Evolutionary conservation across 2,888 invertebrate species (phyloP).

Genomic region (Limnephilus rhombicus): DNA sequence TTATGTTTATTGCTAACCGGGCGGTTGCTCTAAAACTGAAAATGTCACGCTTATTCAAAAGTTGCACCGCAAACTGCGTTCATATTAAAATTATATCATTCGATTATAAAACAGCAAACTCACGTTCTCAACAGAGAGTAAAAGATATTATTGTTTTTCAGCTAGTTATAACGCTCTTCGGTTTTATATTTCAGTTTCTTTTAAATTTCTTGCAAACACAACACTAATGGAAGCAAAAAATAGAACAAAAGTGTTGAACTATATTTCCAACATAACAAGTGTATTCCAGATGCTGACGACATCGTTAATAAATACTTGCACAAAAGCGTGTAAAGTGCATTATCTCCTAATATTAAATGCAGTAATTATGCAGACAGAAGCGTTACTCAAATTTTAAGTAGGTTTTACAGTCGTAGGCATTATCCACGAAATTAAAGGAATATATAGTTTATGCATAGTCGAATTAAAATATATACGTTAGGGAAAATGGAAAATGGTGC

Average conservation of each 20-base stretch:
- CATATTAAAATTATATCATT: background rate
- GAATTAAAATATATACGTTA: background rate
- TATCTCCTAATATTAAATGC: background rate
- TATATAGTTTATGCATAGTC: background rate
- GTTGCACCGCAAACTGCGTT: background rate
- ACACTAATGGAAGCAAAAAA: background rate
- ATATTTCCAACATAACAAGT: background rate
- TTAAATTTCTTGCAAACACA: background rate
- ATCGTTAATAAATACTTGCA: background rate
- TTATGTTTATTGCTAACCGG: no score
- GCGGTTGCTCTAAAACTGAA: no score
- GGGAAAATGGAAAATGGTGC: background rate
- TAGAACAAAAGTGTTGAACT: background rate
- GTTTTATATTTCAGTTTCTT: background rate
- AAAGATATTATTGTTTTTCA: background rate
- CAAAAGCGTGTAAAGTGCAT: background rate
- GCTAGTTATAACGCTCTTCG: background rate
- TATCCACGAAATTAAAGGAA: background rate
- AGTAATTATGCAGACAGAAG: background rate
- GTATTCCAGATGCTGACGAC: constrained; percentile 9
- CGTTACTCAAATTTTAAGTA: background rate
- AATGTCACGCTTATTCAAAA: no score
- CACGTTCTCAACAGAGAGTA: background rate
- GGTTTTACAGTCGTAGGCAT: background rate
- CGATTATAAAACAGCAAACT: background rate